phyloP scores from a whole-genome alignment of 2,888 invertebrate genomes.

The Strigamia crassipes region DNA sequence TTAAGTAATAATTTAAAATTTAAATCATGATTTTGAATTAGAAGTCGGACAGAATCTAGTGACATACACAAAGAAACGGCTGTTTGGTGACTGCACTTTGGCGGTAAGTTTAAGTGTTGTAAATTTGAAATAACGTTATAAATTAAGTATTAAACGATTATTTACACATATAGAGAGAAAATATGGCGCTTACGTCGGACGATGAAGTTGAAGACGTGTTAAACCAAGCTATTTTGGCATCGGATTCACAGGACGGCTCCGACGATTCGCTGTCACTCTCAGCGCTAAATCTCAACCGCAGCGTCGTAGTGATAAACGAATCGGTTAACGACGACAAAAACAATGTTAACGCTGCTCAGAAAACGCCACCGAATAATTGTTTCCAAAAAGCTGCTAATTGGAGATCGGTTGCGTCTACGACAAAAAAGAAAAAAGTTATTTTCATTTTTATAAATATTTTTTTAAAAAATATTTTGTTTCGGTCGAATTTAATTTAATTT shows the following conservation, averaged over 20 bases:
- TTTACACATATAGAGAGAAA: not conserved
- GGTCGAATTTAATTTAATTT: not conserved
- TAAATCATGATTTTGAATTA: not conserved
- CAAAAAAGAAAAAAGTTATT: not conserved
- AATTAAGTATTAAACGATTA: not conserved
- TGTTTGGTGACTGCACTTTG: not conserved
- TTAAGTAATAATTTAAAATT: not conserved
- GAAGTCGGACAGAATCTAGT: not conserved
- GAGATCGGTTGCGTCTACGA: not conserved
- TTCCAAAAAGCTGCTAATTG: not conserved
- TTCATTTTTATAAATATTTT: not conserved
- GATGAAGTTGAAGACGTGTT: not conserved
- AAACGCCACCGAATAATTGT: not conserved
- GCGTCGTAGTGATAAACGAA: not conserved
- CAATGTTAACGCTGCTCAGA: not conserved
- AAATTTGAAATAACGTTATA: not conserved
- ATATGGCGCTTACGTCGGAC: not conserved
- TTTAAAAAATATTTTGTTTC: too few species aligned
- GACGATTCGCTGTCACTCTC: not conserved
- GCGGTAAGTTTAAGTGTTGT: not conserved
- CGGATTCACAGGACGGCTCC: not conserved
- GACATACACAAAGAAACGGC: not conserved
- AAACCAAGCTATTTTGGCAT: not conserved
- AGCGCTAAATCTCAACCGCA: not conserved
- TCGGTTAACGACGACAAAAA: not conserved